Evolutionary conservation across 2,888 invertebrate genomes (phyloP).

Genomic region (Steromphala cineraria): DNA sequence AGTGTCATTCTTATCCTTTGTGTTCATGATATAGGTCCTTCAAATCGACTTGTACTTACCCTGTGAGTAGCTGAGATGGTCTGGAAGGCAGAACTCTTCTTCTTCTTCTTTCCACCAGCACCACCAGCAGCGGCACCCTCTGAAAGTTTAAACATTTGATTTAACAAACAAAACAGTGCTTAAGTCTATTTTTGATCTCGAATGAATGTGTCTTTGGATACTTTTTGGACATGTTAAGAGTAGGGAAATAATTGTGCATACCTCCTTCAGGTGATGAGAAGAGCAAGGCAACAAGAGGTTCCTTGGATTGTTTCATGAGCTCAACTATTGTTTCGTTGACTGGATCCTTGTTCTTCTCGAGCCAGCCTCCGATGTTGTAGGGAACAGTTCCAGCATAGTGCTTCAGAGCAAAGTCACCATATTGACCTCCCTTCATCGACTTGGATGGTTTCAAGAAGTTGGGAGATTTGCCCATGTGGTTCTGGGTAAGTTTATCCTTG

Average conservation of each 20-base stretch:
- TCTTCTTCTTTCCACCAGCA: slow-evolving; percentile 83
- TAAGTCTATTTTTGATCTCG: too few relatives aligned
- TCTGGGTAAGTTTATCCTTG: slow-evolving; percentile 98
- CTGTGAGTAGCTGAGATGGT: slow-evolving; percentile 99
- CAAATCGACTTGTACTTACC: slow-evolving; percentile 76
- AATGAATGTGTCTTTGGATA: too few relatives aligned
- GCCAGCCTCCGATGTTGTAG: slow-evolving; percentile 98
- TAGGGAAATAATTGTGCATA: not conserved
- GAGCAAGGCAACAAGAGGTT: slow-evolving; percentile 61
- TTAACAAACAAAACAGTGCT: too few relatives aligned
- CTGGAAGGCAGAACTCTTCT: slow-evolving; percentile 98
- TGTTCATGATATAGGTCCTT: not conserved
- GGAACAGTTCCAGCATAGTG: slow-evolving; percentile 99
- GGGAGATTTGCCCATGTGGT: slow-evolving; percentile 94
- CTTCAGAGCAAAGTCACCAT: slow-evolving; percentile 98
- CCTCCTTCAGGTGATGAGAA: slow-evolving; percentile 56
- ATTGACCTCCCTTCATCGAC: slow-evolving; percentile 96
- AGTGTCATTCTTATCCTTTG: too few relatives aligned
- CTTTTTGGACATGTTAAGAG: too few relatives aligned
- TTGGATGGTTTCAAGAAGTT: slow-evolving; percentile 78
- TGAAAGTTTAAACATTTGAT: too few relatives aligned
- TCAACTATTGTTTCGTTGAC: slow-evolving; percentile 99
- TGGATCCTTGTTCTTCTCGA: slow-evolving; percentile 99
- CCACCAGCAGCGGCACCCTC: slow-evolving; percentile 17
- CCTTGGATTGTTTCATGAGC: slow-evolving; percentile 89